phyloP scores from a whole-genome alignment of 2,113 vertebrate genomes.

The Orthonyx spaldingii region DNA sequence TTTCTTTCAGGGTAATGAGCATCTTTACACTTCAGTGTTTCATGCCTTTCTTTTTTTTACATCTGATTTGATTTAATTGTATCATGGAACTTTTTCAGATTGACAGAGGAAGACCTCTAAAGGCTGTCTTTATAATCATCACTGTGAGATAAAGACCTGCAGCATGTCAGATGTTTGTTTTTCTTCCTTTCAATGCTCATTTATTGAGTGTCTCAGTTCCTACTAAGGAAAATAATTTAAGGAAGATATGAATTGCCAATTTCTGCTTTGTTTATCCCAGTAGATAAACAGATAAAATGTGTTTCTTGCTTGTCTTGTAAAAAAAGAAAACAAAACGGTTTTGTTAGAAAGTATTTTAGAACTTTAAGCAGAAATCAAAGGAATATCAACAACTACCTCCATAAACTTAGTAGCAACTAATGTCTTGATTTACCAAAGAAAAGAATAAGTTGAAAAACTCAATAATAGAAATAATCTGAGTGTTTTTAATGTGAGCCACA shows the following conservation, averaged over 20 bases:
- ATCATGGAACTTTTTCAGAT: not conserved
- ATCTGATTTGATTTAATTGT: not conserved
- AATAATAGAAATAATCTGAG: not conserved
- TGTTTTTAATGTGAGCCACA: not conserved
- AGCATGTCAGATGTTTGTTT: not conserved
- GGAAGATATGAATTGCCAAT: not conserved
- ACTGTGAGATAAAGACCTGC: not conserved
- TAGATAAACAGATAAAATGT: not conserved
- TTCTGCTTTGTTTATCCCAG: not conserved
- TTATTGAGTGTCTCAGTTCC: not conserved
- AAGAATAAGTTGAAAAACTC: not conserved
- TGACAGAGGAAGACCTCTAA: not conserved
- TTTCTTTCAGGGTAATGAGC: not conserved
- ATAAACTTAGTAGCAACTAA: not conserved
- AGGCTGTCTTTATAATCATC: not conserved
- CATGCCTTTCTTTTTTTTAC: not conserved
- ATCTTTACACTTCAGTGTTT: not conserved
- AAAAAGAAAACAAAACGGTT: not conserved
- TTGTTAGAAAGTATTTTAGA: not conserved
- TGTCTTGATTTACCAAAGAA: not conserved
- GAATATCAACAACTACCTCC: not conserved
- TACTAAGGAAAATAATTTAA: not conserved
- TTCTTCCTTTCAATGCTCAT: not conserved
- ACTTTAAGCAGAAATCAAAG: not conserved
- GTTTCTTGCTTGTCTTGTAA: not conserved